A percentile compares a stretch with the other conserved stretches of the same genome.
Evolutionary conservation across 2,888 invertebrate genomes (phyloP).

Genomic region (Aphodius sticticus): DNA sequence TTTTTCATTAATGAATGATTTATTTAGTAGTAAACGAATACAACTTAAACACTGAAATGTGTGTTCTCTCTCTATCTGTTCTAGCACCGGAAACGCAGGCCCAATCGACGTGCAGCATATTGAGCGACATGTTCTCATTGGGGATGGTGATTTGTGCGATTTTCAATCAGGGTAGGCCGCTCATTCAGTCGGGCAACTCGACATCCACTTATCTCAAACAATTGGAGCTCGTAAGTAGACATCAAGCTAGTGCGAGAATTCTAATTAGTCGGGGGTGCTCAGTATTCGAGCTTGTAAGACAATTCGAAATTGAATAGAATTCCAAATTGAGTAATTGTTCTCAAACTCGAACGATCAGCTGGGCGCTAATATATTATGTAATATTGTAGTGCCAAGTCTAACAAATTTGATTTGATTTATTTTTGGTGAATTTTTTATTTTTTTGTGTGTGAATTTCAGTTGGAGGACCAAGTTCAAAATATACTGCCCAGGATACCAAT

Average conservation of each 20-base stretch:
- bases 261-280: neutral
- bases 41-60: neutral
- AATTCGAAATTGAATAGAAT: slow-evolving; percentile 8
- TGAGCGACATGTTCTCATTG: slow-evolving; percentile 96
- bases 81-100: slow-evolving; percentile 94
- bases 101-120: slow-evolving; percentile 80
- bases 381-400: neutral
- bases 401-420: neutral
- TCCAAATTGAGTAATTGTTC: slow-evolving; percentile 12
- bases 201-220: slow-evolving; percentile 89
- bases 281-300: neutral
- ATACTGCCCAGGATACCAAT: slow-evolving; percentile 82
- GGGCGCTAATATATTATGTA: neutral
- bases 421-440: neutral
- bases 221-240: slow-evolving; percentile 81
- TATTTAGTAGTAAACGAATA: too few species aligned
- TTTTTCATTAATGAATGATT: too few species aligned
- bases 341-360: slow-evolving; percentile 9
- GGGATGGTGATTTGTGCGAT: slow-evolving; percentile 94
- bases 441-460: slow-evolving; percentile 62
- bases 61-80: slow-evolving; percentile 40
- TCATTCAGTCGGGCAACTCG: slow-evolving; percentile 92
- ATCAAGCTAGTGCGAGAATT: slow-evolving; percentile 13
- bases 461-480: slow-evolving; percentile 82
- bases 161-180: slow-evolving; percentile 88